phyloP scores from a whole-genome alignment of 2,113 vertebrate species.

The Arizona elegans region DNA sequence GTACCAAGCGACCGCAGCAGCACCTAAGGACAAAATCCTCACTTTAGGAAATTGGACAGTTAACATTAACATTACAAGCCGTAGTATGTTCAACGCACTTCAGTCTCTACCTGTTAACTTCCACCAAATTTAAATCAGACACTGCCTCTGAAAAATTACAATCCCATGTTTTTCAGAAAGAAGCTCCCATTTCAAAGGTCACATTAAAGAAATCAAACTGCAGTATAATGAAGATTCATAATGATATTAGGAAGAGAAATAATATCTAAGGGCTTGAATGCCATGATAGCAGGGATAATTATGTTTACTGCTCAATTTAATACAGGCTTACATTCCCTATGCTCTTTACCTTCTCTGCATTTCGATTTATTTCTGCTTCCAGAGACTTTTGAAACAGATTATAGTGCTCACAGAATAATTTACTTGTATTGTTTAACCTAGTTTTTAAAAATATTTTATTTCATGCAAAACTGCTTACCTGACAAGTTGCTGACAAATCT shows the following conservation, averaged over 20 bases:
- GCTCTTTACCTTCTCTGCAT: not conserved
- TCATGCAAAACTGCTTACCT: slow-evolving; percentile 75
- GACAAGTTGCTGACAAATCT: slow-evolving; percentile 98
- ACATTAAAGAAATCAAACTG: not conserved
- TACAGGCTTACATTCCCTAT: not conserved
- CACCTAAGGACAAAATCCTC: slow-evolving; percentile 72
- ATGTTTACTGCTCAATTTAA: not conserved
- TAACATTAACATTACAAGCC: not conserved
- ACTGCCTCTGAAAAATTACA: not conserved
- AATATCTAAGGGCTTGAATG: not conserved
- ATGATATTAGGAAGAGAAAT: slow-evolving; percentile 16
- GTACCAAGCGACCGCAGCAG: slow-evolving; percentile 94
- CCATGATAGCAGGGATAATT: not conserved
- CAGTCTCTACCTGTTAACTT: not conserved
- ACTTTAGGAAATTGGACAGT: not conserved
- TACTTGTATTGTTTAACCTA: not conserved
- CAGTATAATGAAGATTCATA: not conserved
- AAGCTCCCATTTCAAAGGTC: not conserved
- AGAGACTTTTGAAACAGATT: not conserved
- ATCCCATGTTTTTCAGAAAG: too few species aligned
- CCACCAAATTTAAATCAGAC: not conserved
- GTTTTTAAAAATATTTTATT: slow-evolving; percentile 5
- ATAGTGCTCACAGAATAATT: not conserved
- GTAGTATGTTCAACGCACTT: too few species aligned
- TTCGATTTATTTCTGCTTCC: not conserved